Evolutionary conservation across 2,888 invertebrate species (phyloP).

Genomic region (Amblyteles armatorius): DNA sequence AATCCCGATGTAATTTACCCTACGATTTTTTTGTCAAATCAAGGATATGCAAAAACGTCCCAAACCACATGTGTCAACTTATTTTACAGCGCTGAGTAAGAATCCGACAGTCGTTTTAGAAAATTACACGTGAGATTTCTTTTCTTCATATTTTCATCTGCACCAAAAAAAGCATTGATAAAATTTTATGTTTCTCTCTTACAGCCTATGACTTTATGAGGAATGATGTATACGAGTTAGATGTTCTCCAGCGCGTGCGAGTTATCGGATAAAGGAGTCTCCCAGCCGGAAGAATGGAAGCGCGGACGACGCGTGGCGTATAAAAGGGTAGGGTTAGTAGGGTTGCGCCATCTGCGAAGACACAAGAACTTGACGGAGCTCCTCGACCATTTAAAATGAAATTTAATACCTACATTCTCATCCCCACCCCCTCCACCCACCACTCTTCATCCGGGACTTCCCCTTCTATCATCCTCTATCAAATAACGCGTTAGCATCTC

Average conservation of each 20-base stretch:
- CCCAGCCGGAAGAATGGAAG: constrained; percentile 10
- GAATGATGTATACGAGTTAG: constrained; percentile 44
- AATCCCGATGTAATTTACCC: too few relatives aligned
- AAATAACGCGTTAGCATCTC: too few relatives aligned
- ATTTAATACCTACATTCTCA: constrained; percentile 66
- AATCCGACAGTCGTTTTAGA: background rate
- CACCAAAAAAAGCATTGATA: background rate
- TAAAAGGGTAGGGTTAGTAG: constrained; percentile 40
- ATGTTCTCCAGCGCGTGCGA: constrained; percentile 49
- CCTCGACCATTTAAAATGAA: constrained; percentile 69
- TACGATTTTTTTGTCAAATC: too few relatives aligned
- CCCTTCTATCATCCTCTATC: background rate
- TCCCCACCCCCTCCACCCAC: constrained; percentile 1
- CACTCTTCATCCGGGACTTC: background rate
- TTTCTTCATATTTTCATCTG: background rate
- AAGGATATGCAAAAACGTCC: too few relatives aligned
- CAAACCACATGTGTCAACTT: too few relatives aligned
- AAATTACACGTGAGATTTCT: background rate
- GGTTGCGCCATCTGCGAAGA: constrained; percentile 69
- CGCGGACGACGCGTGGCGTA: constrained; percentile 40
- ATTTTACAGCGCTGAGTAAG: background rate
- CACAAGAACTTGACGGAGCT: constrained; percentile 66
- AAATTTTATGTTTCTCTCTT: background rate
- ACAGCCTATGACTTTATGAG: background rate
- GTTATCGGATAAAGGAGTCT: constrained; percentile 61